These are phyloP conservation scores for Salvelinus alpinus DNA, from an alignment of 2,113 vertebrate genomes.

Conservation along the genomic window DNA sequence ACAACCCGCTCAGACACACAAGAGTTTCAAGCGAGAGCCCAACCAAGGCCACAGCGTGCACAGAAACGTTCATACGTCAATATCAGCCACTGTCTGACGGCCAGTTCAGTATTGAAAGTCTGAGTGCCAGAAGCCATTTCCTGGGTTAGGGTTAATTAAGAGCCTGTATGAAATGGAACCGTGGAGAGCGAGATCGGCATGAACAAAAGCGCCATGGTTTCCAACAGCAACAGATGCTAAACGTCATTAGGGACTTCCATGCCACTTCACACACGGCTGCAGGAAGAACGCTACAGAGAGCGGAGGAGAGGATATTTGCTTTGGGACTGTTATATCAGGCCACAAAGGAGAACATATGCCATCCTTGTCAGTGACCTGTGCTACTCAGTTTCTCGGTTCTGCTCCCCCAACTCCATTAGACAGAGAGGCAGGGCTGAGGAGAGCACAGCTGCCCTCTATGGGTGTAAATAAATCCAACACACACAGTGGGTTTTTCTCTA, in stretches of 20 bases:
- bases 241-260: constrained; percentile 39
- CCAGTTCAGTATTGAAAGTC: too few relatives aligned
- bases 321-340: constrained; percentile 9
- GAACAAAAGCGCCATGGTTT: constrained; percentile 23
- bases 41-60: too few relatives aligned
- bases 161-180: neutral
- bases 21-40: too few relatives aligned
- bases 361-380: constrained; percentile 13
- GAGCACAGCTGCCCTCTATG: constrained; percentile 72
- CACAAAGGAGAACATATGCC: constrained; percentile 30
- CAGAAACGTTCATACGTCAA: too few relatives aligned
- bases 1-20: neutral
- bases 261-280: constrained; percentile 31
- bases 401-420: constrained; percentile 22
- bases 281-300: constrained; percentile 26
- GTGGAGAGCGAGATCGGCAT: neutral
- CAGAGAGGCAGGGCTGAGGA: constrained; percentile 36
- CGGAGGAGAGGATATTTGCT: constrained; percentile 4
- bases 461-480: constrained; percentile 40
- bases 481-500: neutral
- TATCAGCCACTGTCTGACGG: too few relatives aligned
- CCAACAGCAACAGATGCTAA: constrained; percentile 35
- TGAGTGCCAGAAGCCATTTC: constrained; percentile 3
- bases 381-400: neutral
- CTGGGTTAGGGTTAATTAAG: neutral